phyloP scores from a whole-genome alignment of 1,140 invertebrate genomes.

The Monomorium pharaonis region DNA sequence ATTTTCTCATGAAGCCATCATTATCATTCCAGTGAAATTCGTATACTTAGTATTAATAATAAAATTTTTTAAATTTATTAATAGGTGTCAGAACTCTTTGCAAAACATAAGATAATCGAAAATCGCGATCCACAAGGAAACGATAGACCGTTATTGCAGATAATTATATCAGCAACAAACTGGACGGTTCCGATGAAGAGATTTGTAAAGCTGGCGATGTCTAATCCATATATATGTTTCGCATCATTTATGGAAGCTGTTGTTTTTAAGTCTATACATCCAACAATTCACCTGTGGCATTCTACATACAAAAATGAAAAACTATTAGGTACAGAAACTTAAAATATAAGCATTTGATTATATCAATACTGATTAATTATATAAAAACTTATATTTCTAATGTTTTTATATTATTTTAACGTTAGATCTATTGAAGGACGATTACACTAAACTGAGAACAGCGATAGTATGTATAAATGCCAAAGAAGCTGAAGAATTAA shows the following conservation, averaged over 20 bases:
- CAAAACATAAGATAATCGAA: constrained; percentile 71
- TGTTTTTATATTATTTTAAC: background rate
- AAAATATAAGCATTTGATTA: background rate
- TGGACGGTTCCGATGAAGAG: constrained; percentile 76
- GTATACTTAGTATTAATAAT: constrained; percentile 28
- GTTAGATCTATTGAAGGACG: constrained; percentile 71
- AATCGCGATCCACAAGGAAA: constrained; percentile 67
- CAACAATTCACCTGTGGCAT: constrained; percentile 65
- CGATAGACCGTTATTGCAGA: constrained; percentile 73
- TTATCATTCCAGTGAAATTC: too few species aligned
- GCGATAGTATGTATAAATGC: constrained; percentile 76
- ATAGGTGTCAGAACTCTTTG: constrained; percentile 74
- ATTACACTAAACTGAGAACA: constrained; percentile 68
- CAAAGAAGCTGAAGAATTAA: constrained; percentile 75
- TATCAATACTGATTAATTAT: background rate
- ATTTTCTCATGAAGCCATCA: too few species aligned
- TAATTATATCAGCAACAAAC: constrained; percentile 74
- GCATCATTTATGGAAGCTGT: constrained; percentile 82
- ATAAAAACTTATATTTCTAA: background rate
- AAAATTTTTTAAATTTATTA: constrained; percentile 4
- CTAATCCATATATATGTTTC: constrained; percentile 80
- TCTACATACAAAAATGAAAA: constrained; percentile 70
- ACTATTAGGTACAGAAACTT: constrained; percentile 68
- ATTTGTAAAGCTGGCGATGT: constrained; percentile 69
- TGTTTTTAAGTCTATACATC: constrained; percentile 73